Conservation (phyloP, 2,797 vertebrate species). For the Urocyon cinereoargenteus region DNA sequence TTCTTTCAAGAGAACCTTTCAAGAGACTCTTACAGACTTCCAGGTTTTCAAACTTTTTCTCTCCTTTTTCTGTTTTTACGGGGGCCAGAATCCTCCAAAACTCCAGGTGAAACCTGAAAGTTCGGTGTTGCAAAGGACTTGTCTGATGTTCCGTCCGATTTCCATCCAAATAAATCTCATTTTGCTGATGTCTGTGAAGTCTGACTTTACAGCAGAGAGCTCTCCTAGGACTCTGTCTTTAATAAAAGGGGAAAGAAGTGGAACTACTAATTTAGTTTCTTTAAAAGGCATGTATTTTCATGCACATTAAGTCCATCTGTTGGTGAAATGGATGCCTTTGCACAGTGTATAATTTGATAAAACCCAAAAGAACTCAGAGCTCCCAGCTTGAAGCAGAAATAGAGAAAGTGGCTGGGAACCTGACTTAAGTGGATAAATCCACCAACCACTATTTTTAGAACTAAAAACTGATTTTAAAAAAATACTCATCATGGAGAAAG, state of each 20-base stretch:
- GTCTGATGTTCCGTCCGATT: slow-evolving; percentile 88
- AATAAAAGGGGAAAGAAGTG: slow-evolving; percentile 90
- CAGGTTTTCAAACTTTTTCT: neutral
- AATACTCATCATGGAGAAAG: slow-evolving; percentile 50
- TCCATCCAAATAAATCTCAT: slow-evolving; percentile 86
- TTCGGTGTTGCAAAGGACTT: slow-evolving; percentile 80
- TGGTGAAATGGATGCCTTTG: slow-evolving; percentile 88
- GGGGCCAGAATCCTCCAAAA: neutral
- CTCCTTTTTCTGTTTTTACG: neutral
- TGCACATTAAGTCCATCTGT: slow-evolving; percentile 94
- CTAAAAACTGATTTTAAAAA: slow-evolving; percentile 60
- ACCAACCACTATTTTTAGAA: slow-evolving; percentile 82
- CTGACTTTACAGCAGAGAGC: slow-evolving; percentile 86
- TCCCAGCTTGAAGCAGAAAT: slow-evolving; percentile 85
- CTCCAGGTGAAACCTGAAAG: slow-evolving; percentile 76
- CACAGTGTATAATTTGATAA: slow-evolving; percentile 91
- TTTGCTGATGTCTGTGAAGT: slow-evolving; percentile 90
- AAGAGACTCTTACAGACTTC: neutral
- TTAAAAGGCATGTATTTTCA: slow-evolving; percentile 92
- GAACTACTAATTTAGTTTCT: slow-evolving; percentile 93
- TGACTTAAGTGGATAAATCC: slow-evolving; percentile 68
- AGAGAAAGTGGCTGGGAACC: slow-evolving; percentile 78
- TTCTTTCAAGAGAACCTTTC: neutral
- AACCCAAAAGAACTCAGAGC: slow-evolving; percentile 87
- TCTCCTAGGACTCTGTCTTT: slow-evolving; percentile 88